Conservation (phyloP, 2,797 vertebrate species). For the Cossypha heuglini region DNA sequence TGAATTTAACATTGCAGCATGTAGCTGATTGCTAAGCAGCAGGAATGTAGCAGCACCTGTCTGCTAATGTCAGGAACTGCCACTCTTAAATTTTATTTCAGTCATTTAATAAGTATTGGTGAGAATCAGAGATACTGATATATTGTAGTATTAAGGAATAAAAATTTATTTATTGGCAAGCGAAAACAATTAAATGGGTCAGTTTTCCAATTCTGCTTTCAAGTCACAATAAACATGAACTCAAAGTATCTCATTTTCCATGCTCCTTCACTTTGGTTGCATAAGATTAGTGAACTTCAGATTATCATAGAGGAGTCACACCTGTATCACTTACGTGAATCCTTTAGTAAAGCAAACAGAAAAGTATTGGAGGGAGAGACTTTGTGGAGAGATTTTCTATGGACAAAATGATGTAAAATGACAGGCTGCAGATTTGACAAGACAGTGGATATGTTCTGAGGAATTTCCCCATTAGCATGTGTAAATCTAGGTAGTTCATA, state of each 20-base stretch:
- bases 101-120: not conserved
- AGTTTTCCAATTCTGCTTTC: not conserved
- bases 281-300: not conserved
- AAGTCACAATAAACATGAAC: not conserved
- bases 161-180: not conserved
- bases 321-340: not conserved
- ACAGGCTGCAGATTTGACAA: not conserved
- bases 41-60: conserved; percentile 42
- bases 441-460: not conserved
- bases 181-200: conserved; percentile 1
- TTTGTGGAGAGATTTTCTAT: not conserved
- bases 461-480: not conserved
- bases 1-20: not conserved
- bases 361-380: not conserved
- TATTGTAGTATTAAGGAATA: not conserved
- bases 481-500: not conserved
- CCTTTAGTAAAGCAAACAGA: not conserved
- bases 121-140: not conserved
- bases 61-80: not conserved
- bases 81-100: not conserved
- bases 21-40: not conserved
- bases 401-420: not conserved
- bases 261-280: not conserved
- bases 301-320: not conserved
- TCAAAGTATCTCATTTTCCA: not conserved